Base-by-base conservation (phyloP, 1,140 invertebrate genomes). In the Nebria ingens region DNA sequence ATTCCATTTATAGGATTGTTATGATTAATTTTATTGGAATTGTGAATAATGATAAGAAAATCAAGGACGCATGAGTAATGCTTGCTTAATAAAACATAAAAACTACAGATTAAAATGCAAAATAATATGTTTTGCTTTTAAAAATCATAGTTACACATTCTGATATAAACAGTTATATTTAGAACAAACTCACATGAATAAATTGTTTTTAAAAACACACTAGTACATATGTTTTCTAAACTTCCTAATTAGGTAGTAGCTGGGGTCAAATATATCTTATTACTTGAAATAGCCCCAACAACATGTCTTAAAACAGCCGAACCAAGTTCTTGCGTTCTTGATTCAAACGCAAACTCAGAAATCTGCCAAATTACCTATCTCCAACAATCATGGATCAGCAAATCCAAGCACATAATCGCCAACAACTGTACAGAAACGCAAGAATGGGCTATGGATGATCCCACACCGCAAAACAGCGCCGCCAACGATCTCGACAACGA, bases 401-500 rank as follows among this genome's bases (percentile, higher is more conserved):
- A 59, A 51, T 53, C 51, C 6, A 70, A 67, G 57, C 61, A 65
- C 50, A 67, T 70, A 13, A 65, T 69, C 15, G 52, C 51, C 12
- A 71, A 71, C 56, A 71, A 71, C 56, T 71, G 69, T 50, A 71
- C 69, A 2, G 20, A 50, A 13, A 62, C 63, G 6, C 68, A 71
- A 62, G 62, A 67, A 52, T 71, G 62, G 56, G 22, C 56, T 11
- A 50, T 58, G 1, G 17, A 42, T 45, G 19, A 22, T 3, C 17
- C 20, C 11, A 29, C n/a, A 15, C 25, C 19, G 12, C 52, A 49
- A 49, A 55, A 59, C 50, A 59, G 38, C 45, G 19, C n/a, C 21
- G 51, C 25, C 11, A 56, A 56, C 51, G 58, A 59, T 54, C 38
- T 54, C 3, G 52, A 59, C 20, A 59, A 59, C 29, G 57, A 59